Evolutionary conservation across 1,140 invertebrate species (phyloP).

Genomic region (Drosophila repleta): DNA sequence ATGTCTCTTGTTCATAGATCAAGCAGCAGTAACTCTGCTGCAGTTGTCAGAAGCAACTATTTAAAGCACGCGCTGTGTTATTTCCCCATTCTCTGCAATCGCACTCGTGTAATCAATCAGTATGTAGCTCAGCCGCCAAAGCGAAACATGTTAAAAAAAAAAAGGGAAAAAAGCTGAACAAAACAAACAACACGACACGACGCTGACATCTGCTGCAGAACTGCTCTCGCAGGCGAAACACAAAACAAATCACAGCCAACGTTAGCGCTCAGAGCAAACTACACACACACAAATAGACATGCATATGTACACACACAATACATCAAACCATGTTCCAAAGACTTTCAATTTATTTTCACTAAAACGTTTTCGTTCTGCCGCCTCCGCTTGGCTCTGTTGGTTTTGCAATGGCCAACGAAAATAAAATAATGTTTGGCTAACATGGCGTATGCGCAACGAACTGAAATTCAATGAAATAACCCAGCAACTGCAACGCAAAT

Average conservation of each 20-base stretch:
- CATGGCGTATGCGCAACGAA: conserved; percentile 40
- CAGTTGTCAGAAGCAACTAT: conserved; percentile 49
- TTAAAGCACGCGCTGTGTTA: conserved; percentile 13
- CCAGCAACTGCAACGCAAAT: conserved; percentile 67
- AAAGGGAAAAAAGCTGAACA: conserved; percentile 23
- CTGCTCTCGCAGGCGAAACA: conserved; percentile 44
- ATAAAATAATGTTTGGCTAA: conserved; percentile 38
- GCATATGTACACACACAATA: conserved; percentile 51
- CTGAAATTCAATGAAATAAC: conserved; percentile 56
- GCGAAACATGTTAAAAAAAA: conserved; percentile 42
- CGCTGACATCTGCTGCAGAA: conserved; percentile 63
- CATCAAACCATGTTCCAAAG: conserved; percentile 75
- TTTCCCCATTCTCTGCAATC: conserved; percentile 61
- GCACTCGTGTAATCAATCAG: conserved; percentile 75
- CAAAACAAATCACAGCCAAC: conserved; percentile 58
- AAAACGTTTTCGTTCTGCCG: conserved; percentile 66
- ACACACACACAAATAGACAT: conserved; percentile 16
- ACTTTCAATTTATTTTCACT: conserved; percentile 80
- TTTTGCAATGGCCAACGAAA: conserved; percentile 63
- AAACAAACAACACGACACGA: conserved; percentile 34
- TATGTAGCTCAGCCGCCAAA: conserved; percentile 52
- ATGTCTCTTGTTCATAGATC: conserved; percentile 9
- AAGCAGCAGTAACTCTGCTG: conserved; percentile 21
- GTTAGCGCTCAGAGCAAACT: conserved; percentile 51
- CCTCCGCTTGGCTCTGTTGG: conserved; percentile 42